phyloP scores from a whole-genome alignment of 2,797 vertebrate genomes.

The Tympanoctomys barrerae region DNA sequence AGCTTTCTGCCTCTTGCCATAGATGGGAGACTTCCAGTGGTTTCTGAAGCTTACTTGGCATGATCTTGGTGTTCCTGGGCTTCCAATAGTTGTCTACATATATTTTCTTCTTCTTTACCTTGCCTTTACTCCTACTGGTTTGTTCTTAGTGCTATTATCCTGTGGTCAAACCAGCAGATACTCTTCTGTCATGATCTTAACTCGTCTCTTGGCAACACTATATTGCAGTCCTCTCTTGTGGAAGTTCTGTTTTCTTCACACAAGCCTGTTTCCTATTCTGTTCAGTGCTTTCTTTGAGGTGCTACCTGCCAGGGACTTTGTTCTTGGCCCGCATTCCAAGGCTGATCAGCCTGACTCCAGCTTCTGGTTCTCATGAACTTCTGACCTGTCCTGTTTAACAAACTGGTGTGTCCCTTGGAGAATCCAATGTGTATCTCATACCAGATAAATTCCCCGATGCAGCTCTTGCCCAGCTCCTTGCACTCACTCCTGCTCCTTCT shows the following conservation, averaged over 20 bases:
- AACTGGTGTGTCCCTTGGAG: background rate
- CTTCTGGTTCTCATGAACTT: background rate
- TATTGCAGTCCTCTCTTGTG: too few relatives aligned
- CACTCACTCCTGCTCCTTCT: too few relatives aligned
- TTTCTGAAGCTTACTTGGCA: background rate
- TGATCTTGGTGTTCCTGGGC: accelerated
- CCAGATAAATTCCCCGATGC: too few relatives aligned
- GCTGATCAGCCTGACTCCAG: background rate
- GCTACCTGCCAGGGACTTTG: background rate
- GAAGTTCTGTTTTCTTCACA: background rate
- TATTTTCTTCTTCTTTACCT: background rate
- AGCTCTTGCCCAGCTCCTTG: background rate
- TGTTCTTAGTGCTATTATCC: background rate
- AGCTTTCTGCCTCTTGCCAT: background rate
- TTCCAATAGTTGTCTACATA: accelerated
- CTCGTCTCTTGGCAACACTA: background rate
- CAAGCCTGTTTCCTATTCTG: background rate
- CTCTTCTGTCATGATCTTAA: background rate
- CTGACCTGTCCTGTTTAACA: background rate
- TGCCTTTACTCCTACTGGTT: background rate
- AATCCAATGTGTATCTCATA: too few relatives aligned
- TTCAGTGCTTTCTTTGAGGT: background rate
- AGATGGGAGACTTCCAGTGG: background rate
- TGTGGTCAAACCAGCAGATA: background rate
- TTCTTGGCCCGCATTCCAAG: background rate